Evolutionary conservation across 2,888 invertebrate species (phyloP).

Genomic region (Galerucella pusilla): DNA sequence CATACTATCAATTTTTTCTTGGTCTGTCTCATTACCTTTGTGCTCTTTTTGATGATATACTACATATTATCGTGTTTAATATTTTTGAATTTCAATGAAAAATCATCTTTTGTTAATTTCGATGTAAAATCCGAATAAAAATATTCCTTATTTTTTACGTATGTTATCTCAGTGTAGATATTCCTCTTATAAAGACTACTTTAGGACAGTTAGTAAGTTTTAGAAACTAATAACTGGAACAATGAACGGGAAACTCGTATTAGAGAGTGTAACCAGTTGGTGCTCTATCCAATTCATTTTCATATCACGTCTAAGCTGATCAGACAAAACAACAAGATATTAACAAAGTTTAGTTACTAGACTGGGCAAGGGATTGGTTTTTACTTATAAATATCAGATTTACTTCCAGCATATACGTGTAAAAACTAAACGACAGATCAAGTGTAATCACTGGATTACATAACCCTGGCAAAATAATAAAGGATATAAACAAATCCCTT

Average conservation of each 20-base stretch:
- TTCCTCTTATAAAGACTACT: slow-evolving; percentile 23
- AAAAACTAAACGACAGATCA: slow-evolving; percentile 11
- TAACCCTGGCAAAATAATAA: too few species aligned
- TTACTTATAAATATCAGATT: slow-evolving; percentile 52
- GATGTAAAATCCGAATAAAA: not conserved
- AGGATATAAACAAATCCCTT: too few species aligned
- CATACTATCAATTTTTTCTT: too few species aligned
- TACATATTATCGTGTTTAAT: too few species aligned
- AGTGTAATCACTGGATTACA: not conserved
- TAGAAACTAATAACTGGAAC: slow-evolving; percentile 42
- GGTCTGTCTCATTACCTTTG: too few species aligned
- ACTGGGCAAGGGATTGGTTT: slow-evolving; percentile 46
- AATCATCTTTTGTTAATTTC: not conserved
- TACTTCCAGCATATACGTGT: slow-evolving; percentile 27
- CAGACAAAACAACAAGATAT: slow-evolving; percentile 58
- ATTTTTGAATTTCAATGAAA: too few species aligned
- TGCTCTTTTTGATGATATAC: too few species aligned
- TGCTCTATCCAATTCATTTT: slow-evolving; percentile 52
- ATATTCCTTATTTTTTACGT: not conserved
- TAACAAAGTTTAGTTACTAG: slow-evolving; percentile 56
- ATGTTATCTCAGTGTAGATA: slow-evolving; percentile 1
- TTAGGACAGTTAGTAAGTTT: slow-evolving; percentile 41
- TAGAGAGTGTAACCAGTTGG: slow-evolving; percentile 44
- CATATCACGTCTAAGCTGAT: slow-evolving; percentile 55
- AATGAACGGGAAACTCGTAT: slow-evolving; percentile 44